Evolutionary conservation across 2,113 vertebrate genomes (phyloP).

Genomic region (Balaeniceps rex): DNA sequence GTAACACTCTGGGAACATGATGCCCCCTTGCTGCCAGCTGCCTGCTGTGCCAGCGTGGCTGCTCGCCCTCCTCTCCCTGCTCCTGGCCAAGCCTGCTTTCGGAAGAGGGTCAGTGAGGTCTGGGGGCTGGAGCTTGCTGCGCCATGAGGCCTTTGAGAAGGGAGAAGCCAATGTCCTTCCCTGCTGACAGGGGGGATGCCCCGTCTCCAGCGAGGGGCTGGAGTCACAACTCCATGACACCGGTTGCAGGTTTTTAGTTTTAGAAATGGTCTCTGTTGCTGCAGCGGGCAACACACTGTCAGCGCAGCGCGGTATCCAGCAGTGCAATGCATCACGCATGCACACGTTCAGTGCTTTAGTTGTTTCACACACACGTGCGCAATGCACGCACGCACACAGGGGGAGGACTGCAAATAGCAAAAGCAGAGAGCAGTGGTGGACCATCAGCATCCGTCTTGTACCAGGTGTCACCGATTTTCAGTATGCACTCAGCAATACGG

Average conservation of each 20-base stretch:
- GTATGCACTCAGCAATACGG: rapidly evolving
- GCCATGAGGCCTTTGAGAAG: background rate
- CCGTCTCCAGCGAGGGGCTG: background rate
- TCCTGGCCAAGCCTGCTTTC: background rate
- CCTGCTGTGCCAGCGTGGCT: background rate
- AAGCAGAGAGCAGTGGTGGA: background rate
- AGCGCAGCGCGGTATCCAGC: background rate
- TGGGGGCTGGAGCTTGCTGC: background rate
- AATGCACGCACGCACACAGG: rapidly evolving
- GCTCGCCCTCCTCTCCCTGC: rapidly evolving
- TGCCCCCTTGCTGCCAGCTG: background rate
- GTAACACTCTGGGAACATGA: background rate
- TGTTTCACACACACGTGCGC: background rate
- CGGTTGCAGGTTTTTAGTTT: background rate
- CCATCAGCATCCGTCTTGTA: background rate
- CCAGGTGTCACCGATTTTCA: background rate
- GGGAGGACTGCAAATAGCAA: background rate
- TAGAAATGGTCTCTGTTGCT: background rate
- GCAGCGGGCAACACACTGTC: rapidly evolving
- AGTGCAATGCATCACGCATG: rapidly evolving
- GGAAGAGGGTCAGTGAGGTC: background rate
- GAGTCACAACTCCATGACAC: background rate
- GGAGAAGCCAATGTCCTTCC: background rate
- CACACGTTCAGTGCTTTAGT: rapidly evolving
- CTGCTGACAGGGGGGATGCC: background rate